Conservation (phyloP, 2,888 invertebrate species). For the Phoronis australis region DNA sequence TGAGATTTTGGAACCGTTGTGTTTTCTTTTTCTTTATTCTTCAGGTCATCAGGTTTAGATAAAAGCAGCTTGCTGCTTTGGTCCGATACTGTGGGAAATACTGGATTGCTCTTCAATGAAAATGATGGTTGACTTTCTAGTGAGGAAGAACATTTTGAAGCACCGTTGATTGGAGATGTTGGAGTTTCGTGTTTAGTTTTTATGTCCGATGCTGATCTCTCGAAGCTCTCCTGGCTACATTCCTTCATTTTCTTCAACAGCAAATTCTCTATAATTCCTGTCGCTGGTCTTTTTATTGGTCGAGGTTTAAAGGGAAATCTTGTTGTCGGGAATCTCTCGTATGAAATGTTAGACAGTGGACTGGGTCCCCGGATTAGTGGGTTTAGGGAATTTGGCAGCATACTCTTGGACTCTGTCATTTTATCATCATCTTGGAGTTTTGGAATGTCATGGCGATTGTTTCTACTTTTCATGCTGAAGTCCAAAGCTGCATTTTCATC, state of each 20-base stretch:
- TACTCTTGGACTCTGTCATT: too few species aligned
- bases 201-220: constrained; percentile 9
- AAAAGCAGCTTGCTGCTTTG: background rate
- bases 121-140: too few species aligned
- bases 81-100: background rate
- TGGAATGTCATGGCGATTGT: too few species aligned
- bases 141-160: too few species aligned
- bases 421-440: too few species aligned
- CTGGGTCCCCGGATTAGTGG: too few species aligned
- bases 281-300: background rate
- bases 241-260: constrained; percentile 34
- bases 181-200: constrained; percentile 11
- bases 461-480: too few species aligned
- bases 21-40: too few species aligned
- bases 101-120: background rate
- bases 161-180: background rate
- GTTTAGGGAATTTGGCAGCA: too few species aligned
- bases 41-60: background rate
- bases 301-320: background rate
- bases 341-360: background rate
- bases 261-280: constrained; percentile 29
- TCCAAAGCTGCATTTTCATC: too few species aligned
- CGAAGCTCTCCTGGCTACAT: constrained; percentile 20
- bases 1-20: too few species aligned
- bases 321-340: background rate